phyloP scores from a whole-genome alignment of 2,797 vertebrate genomes.

The Allobates femoralis region DNA sequence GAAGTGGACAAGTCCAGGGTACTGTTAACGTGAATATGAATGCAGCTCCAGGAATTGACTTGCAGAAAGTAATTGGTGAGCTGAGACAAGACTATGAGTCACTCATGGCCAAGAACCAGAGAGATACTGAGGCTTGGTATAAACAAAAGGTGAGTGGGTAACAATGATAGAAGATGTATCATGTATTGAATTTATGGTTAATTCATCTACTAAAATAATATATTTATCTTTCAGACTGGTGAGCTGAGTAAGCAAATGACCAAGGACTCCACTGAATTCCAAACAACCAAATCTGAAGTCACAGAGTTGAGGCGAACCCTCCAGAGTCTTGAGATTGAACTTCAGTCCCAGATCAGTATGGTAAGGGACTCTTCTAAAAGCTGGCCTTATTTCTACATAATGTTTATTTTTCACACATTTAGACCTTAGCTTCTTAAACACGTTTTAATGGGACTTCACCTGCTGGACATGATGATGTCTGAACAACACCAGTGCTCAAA shows the following conservation, averaged over 20 bases:
- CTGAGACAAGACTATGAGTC: constrained; percentile 72
- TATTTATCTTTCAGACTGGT: constrained; percentile 64
- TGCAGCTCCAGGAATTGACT: constrained; percentile 67
- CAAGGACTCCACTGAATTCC: constrained; percentile 66
- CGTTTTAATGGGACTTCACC: neutral
- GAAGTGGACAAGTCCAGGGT: constrained; percentile 70
- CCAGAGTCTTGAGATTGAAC: constrained; percentile 67
- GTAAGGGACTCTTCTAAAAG: neutral
- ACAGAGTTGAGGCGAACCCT: constrained; percentile 66
- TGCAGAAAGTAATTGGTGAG: constrained; percentile 69
- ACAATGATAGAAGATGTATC: neutral
- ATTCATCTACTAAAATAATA: constrained; percentile 2
- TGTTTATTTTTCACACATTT: neutral
- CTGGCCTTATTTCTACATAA: neutral
- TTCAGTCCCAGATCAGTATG: constrained; percentile 44
- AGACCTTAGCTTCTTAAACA: neutral
- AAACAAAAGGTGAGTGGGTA: constrained; percentile 65
- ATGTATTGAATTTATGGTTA: neutral
- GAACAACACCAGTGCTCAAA: neutral
- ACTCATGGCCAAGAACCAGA: constrained; percentile 70
- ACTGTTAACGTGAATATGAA: constrained; percentile 71
- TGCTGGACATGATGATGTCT: neutral
- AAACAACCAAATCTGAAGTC: constrained; percentile 67
- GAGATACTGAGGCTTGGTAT: constrained; percentile 71
- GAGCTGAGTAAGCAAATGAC: constrained; percentile 69